Base-by-base conservation (phyloP, 2,797 vertebrate species). In the Rhyacichthys aspro region DNA sequence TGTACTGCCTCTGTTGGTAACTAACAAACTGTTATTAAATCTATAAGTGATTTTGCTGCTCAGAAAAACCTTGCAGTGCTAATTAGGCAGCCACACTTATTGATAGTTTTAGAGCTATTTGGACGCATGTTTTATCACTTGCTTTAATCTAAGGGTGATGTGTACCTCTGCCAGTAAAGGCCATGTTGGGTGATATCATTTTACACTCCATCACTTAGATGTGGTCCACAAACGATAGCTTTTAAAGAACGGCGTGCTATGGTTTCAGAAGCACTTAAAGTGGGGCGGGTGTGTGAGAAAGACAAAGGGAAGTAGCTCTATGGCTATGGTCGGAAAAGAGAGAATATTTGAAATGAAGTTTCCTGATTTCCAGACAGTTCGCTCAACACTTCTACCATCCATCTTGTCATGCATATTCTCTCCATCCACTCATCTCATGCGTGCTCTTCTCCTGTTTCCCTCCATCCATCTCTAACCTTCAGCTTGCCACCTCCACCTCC, bases 381-480 rank as follows among this genome's bases (percentile, higher is more conserved):
- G 38, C 38, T 42, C 9, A 66, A 18, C 72, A 70, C 55, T 68
- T 36, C 33, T 45, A 43, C 45, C 59, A 59, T 50, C 58, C 57
- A 47, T 61, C 33, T 54, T 52, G 66, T 60, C 79, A 79, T 81
- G 70, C 67, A 74, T 80, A 76, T 86, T 83, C 69, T 44, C 61
- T 74, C 43, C 65, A 56, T 71, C 63, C 42, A 42, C 64, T 76
- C 64, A 72, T 75, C 72, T 53, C 69, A 45, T 54, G 48, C 48
- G 15, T 68, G 58, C 68, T 73, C 64, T 52, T 65, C 57, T 32
- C 64, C 43, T 52, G 55, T 67, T 60, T 50, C 15, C 63, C 70
- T 70, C 72, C 62, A 81, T 84, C 79, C 59, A 74, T 82, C 76
- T 66, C 67, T 53, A 68, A 76, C 86, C 83, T 86, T 81, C 84